Evolutionary conservation across 2,888 invertebrate genomes (phyloP).

Genomic region (Nesidiocoris tenuis): DNA sequence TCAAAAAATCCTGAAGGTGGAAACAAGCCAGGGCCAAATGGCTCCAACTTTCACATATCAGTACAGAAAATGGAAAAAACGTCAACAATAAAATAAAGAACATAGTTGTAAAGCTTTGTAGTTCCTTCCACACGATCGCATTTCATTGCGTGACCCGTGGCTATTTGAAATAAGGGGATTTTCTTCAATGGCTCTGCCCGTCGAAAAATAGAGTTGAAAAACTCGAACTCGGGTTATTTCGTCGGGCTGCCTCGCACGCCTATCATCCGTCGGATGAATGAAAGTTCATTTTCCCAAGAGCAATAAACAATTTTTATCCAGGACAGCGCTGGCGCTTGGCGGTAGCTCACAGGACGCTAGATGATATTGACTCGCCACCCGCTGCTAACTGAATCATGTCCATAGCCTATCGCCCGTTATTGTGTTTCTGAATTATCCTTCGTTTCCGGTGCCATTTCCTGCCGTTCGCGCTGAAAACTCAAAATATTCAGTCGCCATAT

Average conservation of each 20-base stretch:
- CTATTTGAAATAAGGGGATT: not conserved
- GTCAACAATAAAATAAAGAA: too few species aligned
- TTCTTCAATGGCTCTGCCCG: not conserved
- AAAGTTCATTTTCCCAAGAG: constrained; percentile 22
- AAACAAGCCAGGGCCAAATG: too few species aligned
- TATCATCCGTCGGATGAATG: constrained; percentile 7
- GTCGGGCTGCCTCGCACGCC: not conserved
- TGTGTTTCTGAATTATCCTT: not conserved
- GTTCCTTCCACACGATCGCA: too few species aligned
- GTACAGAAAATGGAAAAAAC: too few species aligned
- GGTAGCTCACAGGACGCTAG: not conserved
- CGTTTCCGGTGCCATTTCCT: not conserved
- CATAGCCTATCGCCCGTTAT: not conserved
- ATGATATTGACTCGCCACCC: constrained; percentile 11
- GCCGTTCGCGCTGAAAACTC: too few species aligned
- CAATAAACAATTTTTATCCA: constrained; percentile 37
- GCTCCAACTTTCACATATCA: too few species aligned
- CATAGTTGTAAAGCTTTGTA: too few species aligned
- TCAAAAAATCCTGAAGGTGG: too few species aligned
- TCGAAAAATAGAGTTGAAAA: not conserved
- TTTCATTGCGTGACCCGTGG: not conserved
- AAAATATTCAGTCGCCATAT: too few species aligned
- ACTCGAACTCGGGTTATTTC: not conserved
- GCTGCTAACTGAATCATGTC: constrained; percentile 10
- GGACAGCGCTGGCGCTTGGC: not conserved